Evolutionary conservation across 2,888 invertebrate species (phyloP).

Genomic region (Anoplius nigerrimus): DNA sequence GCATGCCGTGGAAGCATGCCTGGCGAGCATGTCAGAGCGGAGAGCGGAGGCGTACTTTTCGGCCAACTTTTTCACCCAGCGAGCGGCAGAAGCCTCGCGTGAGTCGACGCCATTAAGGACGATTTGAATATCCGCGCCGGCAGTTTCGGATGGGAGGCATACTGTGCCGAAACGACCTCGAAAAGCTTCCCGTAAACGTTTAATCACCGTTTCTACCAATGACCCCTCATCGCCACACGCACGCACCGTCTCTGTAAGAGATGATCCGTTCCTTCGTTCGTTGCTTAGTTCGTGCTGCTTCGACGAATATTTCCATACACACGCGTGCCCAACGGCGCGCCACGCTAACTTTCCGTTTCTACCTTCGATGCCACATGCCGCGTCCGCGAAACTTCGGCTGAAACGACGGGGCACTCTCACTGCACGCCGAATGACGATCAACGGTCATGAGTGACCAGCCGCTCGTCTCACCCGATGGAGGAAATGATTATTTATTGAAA

Average conservation of each 20-base stretch:
- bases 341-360: not conserved
- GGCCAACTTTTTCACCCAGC: slow-evolving; percentile 37
- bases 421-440: too few relatives aligned
- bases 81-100: slow-evolving; percentile 40
- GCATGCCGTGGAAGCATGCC: not conserved
- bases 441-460: too few relatives aligned
- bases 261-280: too few relatives aligned
- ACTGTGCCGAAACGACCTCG: slow-evolving; percentile 46
- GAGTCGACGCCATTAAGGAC: slow-evolving; percentile 40
- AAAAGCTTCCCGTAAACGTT: slow-evolving; percentile 51
- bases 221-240: slow-evolving; percentile 13
- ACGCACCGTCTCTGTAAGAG: too few relatives aligned
- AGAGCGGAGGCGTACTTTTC: slow-evolving; percentile 18
- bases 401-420: too few relatives aligned
- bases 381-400: too few relatives aligned
- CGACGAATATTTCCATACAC: not conserved
- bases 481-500: too few relatives aligned
- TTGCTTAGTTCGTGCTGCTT: too few relatives aligned
- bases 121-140: slow-evolving; percentile 47
- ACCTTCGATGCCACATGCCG: too few relatives aligned
- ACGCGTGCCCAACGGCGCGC: not conserved
- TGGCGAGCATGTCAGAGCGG: not conserved
- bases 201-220: slow-evolving; percentile 44
- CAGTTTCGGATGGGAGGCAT: slow-evolving; percentile 6
- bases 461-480: too few relatives aligned